phyloP scores from a whole-genome alignment of 2,113 vertebrate species.

The Sylvilagus bachmani region DNA sequence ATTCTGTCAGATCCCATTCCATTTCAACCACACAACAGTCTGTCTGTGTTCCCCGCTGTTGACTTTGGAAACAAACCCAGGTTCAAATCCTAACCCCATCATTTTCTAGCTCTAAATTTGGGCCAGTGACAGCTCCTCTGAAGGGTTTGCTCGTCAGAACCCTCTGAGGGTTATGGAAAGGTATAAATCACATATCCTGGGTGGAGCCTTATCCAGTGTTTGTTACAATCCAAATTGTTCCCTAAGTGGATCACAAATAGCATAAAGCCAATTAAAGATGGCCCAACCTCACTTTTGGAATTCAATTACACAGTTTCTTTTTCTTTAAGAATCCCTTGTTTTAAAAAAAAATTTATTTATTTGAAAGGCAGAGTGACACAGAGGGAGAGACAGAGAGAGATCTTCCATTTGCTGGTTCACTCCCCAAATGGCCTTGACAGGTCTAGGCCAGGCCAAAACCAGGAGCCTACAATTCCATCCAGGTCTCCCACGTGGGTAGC shows the following conservation, averaged over 20 bases:
- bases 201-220: too few relatives aligned
- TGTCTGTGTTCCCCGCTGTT: background rate
- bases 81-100: background rate
- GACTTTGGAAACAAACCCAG: background rate
- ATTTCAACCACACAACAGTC: background rate
- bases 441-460: too few relatives aligned
- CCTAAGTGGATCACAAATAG: background rate
- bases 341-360: too few relatives aligned
- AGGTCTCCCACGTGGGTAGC: too few relatives aligned
- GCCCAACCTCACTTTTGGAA: background rate
- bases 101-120: background rate
- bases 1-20: background rate
- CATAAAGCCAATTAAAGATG: background rate
- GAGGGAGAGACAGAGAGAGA: too few relatives aligned
- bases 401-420: too few relatives aligned
- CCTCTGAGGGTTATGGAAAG: background rate
- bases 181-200: background rate
- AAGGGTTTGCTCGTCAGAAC: background rate
- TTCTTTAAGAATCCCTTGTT: background rate
- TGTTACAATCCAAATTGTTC: background rate
- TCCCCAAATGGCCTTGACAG: too few relatives aligned
- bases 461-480: too few relatives aligned
- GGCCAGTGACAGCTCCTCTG: background rate
- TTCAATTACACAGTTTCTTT: background rate
- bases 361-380: too few relatives aligned